A percentile compares a stretch with the other conserved stretches of the same genome.
Evolutionary conservation across 2,888 invertebrate species (phyloP).

Genomic region (Temnothorax ravouxi): DNA sequence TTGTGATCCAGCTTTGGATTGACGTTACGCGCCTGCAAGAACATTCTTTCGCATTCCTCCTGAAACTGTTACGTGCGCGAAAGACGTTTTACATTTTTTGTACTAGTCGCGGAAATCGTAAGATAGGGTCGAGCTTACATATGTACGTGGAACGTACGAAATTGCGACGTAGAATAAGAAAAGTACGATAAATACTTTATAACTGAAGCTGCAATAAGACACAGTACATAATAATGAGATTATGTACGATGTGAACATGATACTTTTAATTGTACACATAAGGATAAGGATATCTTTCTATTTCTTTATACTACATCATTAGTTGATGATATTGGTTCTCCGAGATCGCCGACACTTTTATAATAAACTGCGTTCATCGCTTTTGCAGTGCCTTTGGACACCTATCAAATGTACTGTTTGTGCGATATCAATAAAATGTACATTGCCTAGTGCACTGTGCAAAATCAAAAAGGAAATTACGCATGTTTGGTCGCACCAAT

Average conservation of each 20-base stretch:
- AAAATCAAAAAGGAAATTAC: conserved; percentile 60
- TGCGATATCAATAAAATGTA: conserved; percentile 65
- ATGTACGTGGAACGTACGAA: not conserved
- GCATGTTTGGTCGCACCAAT: conserved; percentile 54
- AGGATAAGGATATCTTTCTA: conserved; percentile 61
- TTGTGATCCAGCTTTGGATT: conserved; percentile 43
- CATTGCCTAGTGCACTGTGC: conserved; percentile 64
- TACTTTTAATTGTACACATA: conserved; percentile 63
- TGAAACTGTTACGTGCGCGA: not conserved
- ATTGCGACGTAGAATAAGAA: conserved; percentile 12
- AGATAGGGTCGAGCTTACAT: not conserved
- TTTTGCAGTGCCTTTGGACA: conserved; percentile 63
- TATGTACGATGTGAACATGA: conserved; percentile 32
- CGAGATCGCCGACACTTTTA: conserved; percentile 64
- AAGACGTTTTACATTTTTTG: conserved; percentile 32
- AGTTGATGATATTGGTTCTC: conserved; percentile 64
- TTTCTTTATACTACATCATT: conserved; percentile 63
- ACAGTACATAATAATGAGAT: conserved; percentile 67
- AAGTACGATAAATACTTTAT: conserved; percentile 27
- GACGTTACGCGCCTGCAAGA: not conserved
- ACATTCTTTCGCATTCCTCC: conserved; percentile 10
- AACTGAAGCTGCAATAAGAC: conserved; percentile 33
- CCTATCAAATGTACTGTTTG: conserved; percentile 64
- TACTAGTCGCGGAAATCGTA: conserved; percentile 19
- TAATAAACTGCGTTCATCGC: conserved; percentile 62